phyloP scores from a whole-genome alignment of 2,888 invertebrate genomes.

The Acrobasis consociella region DNA sequence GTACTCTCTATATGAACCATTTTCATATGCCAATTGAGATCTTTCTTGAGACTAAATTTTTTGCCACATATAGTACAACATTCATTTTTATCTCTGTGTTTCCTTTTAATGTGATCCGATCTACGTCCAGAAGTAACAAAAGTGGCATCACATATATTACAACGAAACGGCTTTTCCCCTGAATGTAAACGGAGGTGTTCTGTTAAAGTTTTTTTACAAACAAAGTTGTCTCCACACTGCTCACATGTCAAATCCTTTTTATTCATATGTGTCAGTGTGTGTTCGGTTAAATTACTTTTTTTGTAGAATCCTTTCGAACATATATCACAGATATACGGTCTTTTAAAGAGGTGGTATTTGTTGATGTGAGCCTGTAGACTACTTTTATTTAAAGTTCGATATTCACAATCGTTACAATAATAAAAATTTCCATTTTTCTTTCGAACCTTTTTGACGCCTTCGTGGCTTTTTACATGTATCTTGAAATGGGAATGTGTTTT shows the following conservation, averaged over 20 bases:
- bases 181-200: constrained; percentile 59
- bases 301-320: constrained; percentile 60
- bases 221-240: constrained; percentile 56
- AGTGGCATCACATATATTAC: constrained; percentile 49
- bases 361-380: constrained; percentile 58
- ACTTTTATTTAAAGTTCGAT: constrained; percentile 47
- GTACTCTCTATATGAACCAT: constrained; percentile 39
- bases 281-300: constrained; percentile 56
- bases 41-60: constrained; percentile 57
- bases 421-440: constrained; percentile 35
- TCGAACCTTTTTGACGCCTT: constrained; percentile 29
- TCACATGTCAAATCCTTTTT: constrained; percentile 53
- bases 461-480: constrained; percentile 45
- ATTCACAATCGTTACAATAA: constrained; percentile 49
- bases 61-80: constrained; percentile 57
- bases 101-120: constrained; percentile 57
- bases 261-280: constrained; percentile 46
- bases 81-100: constrained; percentile 51
- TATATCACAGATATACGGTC: constrained; percentile 50
- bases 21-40: constrained; percentile 57
- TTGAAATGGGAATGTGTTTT: constrained; percentile 50
- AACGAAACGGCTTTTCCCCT: constrained; percentile 53
- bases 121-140: constrained; percentile 59
- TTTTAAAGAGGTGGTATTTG: constrained; percentile 49
- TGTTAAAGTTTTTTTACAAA: constrained; percentile 49